A percentile compares a stretch with the other conserved stretches of the same genome.
phyloP scores from a whole-genome alignment of 2,113 vertebrate species.

The Halcyon senegalensis region DNA sequence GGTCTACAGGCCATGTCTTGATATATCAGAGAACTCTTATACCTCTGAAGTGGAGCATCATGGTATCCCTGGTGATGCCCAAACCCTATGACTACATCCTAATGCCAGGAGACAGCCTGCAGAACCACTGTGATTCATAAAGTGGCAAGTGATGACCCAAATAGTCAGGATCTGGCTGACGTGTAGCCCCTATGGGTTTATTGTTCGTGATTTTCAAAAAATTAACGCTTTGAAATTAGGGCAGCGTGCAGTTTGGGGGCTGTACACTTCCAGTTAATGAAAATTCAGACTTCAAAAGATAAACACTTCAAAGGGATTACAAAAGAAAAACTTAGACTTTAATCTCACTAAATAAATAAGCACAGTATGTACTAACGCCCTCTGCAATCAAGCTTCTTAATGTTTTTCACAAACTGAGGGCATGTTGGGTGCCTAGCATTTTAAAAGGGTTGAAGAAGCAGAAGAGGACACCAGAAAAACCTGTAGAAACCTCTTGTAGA shows the following conservation, averaged over 20 bases:
- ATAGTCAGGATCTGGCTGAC: background rate
- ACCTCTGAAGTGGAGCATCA: background rate
- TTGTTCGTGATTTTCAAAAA: background rate
- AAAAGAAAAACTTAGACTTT: slow-evolving; percentile 48
- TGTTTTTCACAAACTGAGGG: background rate
- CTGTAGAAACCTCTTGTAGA: background rate
- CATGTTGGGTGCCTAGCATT: background rate
- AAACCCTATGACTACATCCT: background rate
- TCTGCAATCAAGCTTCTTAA: background rate
- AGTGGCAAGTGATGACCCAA: background rate
- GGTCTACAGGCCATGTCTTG: background rate
- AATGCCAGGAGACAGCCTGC: background rate
- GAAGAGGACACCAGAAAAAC: background rate
- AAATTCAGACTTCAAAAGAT: slow-evolving; percentile 65
- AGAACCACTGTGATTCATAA: background rate
- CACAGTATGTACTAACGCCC: background rate
- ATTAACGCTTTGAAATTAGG: slow-evolving; percentile 30
- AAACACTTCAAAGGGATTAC: slow-evolving; percentile 65
- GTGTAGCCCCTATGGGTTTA: background rate
- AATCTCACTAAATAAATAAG: slow-evolving; percentile 67
- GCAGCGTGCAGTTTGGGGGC: background rate
- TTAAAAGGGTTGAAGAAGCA: background rate
- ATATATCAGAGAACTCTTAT: background rate
- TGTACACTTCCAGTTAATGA: slow-evolving; percentile 42
- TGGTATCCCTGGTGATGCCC: background rate